Conservation (phyloP, 2,113 vertebrate species). For the Oryzias melastigma region DNA sequence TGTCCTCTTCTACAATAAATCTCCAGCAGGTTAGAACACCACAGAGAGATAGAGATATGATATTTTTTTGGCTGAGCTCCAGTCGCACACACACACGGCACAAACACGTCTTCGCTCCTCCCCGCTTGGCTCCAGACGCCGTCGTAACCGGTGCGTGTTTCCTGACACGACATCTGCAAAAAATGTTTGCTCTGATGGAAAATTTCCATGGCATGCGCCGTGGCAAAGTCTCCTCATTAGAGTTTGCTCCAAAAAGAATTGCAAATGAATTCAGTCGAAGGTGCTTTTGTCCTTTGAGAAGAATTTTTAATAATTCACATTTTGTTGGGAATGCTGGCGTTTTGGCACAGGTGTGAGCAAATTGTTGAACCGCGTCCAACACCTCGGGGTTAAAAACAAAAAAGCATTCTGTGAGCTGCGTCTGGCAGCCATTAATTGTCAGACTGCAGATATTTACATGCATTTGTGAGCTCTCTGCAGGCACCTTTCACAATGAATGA, state of each 20-base stretch:
- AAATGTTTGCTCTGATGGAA: slow-evolving; percentile 5
- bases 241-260: no score
- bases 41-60: slow-evolving; percentile 15
- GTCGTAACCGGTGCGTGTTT: background rate
- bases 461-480: no score
- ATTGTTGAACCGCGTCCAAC: no score
- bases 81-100: slow-evolving; percentile 6
- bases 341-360: no score
- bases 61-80: slow-evolving; percentile 24
- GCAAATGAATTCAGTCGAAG: background rate
- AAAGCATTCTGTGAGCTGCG: no score
- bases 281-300: background rate
- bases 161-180: slow-evolving; percentile 7
- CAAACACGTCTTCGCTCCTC: slow-evolving; percentile 1
- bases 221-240: background rate
- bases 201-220: background rate
- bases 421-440: no score
- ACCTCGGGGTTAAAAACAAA: no score
- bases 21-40: slow-evolving; percentile 46
- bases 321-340: no score
- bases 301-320: no score
- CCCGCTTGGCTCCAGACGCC: background rate
- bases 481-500: no score
- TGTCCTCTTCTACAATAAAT: slow-evolving; percentile 23
- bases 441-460: no score